These are phyloP conservation scores for Artibeus lituratus DNA, from an alignment of 2,797 vertebrate genomes.

Conservation along the genomic window DNA sequence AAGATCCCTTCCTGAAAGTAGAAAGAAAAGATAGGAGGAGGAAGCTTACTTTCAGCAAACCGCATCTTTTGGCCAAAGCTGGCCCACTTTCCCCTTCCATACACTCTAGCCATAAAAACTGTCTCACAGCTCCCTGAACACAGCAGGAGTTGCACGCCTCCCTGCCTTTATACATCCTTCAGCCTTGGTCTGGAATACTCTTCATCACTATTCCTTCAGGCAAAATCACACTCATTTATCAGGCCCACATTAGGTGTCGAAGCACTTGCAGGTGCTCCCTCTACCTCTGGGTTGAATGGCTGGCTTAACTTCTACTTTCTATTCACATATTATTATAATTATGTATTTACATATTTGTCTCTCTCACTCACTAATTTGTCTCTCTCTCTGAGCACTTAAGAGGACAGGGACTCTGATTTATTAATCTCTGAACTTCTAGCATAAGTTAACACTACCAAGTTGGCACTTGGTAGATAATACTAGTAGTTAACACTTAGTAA, in stretches of 20 bases:
- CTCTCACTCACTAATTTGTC: not conserved
- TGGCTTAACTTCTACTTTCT: not conserved
- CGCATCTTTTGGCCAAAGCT: not conserved
- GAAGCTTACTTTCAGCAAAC: not conserved
- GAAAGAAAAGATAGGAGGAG: not conserved
- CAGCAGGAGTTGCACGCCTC: not conserved
- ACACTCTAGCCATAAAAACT: not conserved
- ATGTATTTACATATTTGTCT: conserved; percentile 6
- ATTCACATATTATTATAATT: not conserved
- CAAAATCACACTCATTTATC: not conserved
- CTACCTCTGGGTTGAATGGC: not conserved
- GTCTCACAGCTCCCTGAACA: not conserved
- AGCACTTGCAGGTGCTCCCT: not conserved
- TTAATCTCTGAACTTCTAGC: not conserved
- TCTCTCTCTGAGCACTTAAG: not conserved
- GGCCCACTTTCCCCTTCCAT: not conserved
- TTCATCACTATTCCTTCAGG: not conserved
- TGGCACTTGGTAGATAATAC: not conserved
- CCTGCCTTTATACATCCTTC: not conserved
- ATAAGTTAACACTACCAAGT: not conserved
- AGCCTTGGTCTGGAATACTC: not conserved
- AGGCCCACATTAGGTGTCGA: not conserved
- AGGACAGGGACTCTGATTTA: not conserved
- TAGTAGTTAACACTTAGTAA: not conserved
- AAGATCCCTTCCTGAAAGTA: not conserved